Evolutionary conservation across 2,113 vertebrate genomes (phyloP).

Genomic region (Sarotherodon lohbergeri): DNA sequence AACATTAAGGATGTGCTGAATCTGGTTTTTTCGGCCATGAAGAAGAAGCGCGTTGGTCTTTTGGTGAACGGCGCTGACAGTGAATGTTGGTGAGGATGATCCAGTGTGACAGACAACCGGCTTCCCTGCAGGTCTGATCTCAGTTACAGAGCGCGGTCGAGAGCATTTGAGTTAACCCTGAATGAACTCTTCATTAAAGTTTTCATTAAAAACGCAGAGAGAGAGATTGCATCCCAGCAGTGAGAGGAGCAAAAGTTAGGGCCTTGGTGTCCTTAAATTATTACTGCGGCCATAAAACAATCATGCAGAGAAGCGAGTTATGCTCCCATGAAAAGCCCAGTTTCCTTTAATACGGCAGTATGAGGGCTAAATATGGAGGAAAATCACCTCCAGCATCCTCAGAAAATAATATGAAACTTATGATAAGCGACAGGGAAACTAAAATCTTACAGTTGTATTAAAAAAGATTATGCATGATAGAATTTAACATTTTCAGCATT

Average conservation of each 20-base stretch:
- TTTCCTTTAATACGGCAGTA: not conserved
- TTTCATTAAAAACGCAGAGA: not conserved
- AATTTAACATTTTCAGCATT: not conserved
- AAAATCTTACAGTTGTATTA: not conserved
- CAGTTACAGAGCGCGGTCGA: not conserved
- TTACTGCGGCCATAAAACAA: conserved; percentile 8
- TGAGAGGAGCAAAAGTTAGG: not conserved
- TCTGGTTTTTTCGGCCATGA: not conserved
- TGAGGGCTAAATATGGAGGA: not conserved
- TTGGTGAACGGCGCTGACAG: not conserved
- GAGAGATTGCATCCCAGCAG: not conserved
- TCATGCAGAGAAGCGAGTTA: not conserved
- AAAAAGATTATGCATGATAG: not conserved
- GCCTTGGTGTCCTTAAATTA: not conserved
- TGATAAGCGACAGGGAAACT: not conserved
- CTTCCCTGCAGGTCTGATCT: not conserved
- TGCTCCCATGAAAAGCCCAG: not conserved
- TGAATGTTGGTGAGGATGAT: not conserved
- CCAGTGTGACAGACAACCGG: not conserved
- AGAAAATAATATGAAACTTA: not conserved
- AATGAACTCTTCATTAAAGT: not conserved
- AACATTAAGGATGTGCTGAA: not conserved
- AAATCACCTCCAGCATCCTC: not conserved
- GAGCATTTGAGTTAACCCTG: not conserved
- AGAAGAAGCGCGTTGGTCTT: not conserved